Evolutionary conservation across 1,140 invertebrate genomes (phyloP).

Genomic region (Venturia canescens): DNA sequence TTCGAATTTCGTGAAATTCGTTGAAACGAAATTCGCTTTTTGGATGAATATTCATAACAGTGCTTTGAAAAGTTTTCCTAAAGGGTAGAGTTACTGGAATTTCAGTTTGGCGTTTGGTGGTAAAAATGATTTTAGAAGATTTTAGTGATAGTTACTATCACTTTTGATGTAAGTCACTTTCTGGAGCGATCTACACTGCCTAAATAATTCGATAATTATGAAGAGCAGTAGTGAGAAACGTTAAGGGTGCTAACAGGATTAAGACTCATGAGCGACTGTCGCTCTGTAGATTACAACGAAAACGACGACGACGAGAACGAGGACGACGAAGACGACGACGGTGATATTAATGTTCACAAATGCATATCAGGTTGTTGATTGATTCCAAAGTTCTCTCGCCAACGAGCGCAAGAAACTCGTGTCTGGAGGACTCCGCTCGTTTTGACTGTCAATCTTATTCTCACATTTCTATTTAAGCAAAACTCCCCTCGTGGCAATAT

Average conservation of each 20-base stretch:
- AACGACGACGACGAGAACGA: conserved; percentile 31
- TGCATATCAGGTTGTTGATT: conserved; percentile 67
- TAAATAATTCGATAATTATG: neutral
- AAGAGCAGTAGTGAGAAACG: conserved; percentile 2
- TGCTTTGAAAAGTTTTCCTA: no score
- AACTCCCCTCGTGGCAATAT: conserved; percentile 26
- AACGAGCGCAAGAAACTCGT: conserved; percentile 60
- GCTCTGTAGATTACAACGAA: conserved; percentile 6
- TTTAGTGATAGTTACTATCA: conserved; percentile 34
- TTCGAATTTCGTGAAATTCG: no score
- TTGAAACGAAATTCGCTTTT: no score
- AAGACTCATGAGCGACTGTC: conserved; percentile 65
- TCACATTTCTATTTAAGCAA: neutral
- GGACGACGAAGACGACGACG: conserved; percentile 59
- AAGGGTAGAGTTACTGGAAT: no score
- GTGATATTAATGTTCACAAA: conserved; percentile 69
- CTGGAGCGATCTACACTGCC: neutral
- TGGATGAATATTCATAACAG: no score
- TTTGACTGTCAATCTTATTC: conserved; percentile 30
- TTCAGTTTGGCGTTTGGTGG: neutral
- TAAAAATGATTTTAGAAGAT: neutral
- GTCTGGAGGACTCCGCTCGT: conserved; percentile 47
- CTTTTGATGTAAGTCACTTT: neutral
- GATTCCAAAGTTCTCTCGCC: conserved; percentile 65
- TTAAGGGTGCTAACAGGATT: conserved; percentile 61